Evolutionary conservation across 2,888 invertebrate species (phyloP).

Genomic region (Diabrotica balteata): DNA sequence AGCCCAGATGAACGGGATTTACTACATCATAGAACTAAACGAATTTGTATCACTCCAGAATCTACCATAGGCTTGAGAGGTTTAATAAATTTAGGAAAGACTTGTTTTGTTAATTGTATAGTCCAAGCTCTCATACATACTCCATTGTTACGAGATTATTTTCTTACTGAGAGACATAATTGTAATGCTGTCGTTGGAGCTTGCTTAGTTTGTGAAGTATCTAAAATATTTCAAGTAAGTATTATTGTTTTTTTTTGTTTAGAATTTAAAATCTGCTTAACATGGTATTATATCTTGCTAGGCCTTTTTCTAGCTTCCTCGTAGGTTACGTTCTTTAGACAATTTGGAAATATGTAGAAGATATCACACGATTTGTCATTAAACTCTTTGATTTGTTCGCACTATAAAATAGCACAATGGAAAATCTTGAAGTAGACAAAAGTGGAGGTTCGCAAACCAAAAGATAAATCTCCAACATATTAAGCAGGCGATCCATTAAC

Average conservation of each 20-base stretch:
- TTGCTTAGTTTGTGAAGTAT: constrained; percentile 95
- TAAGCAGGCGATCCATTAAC: too few relatives aligned
- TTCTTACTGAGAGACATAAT: constrained; percentile 92
- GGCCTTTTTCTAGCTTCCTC: too few relatives aligned
- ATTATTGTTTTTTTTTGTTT: not conserved
- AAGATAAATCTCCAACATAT: too few relatives aligned
- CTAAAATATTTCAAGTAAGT: constrained; percentile 88
- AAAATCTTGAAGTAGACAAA: too few relatives aligned
- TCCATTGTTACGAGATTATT: constrained; percentile 92
- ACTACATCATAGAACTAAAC: constrained; percentile 76
- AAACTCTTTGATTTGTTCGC: too few relatives aligned
- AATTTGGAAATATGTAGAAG: too few relatives aligned
- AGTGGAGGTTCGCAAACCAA: too few relatives aligned
- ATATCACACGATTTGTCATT: too few relatives aligned
- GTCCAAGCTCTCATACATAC: constrained; percentile 96
- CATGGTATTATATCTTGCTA: too few relatives aligned
- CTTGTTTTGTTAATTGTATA: constrained; percentile 99
- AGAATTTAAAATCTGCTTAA: not conserved
- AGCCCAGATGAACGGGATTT: constrained; percentile 79
- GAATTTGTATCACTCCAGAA: constrained; percentile 80
- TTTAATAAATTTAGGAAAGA: constrained; percentile 93
- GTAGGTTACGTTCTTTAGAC: too few relatives aligned
- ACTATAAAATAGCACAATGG: too few relatives aligned
- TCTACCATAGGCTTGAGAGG: constrained; percentile 91
- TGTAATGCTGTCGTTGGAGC: constrained; percentile 75